Conservation (phyloP, 2,113 vertebrate genomes). For the Proteles cristata region DNA sequence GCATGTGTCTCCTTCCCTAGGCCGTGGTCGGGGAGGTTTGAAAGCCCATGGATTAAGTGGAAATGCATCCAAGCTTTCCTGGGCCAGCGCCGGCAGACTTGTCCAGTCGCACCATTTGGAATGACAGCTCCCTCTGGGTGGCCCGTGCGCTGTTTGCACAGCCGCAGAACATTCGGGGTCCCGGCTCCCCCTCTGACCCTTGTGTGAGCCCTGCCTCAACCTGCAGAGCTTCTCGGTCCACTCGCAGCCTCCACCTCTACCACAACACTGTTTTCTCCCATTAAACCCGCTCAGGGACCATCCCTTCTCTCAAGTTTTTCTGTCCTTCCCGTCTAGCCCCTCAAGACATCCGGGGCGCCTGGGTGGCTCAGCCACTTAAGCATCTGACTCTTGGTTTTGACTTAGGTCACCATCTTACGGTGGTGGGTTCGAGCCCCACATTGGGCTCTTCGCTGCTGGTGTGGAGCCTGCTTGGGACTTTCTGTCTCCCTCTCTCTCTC, state of each 20-base stretch:
- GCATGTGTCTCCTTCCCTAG: neutral
- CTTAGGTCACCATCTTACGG: too few species aligned
- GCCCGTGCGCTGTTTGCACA: neutral
- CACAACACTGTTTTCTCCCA: neutral
- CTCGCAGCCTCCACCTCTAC: neutral
- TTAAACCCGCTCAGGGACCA: neutral
- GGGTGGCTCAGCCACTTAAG: too few species aligned
- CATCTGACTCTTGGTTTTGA: too few species aligned
- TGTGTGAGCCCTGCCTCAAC: neutral
- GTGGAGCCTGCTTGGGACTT: too few species aligned
- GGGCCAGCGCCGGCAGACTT: neutral
- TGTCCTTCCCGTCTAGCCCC: neutral
- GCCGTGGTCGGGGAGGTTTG: neutral
- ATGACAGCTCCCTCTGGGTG: neutral
- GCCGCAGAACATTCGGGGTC: too few species aligned
- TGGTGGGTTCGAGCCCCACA: too few species aligned
- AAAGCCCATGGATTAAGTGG: neutral
- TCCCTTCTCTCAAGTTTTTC: neutral
- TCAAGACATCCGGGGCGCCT: neutral
- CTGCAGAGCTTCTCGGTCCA: too few species aligned
- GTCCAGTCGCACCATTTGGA: neutral
- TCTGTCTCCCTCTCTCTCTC: too few species aligned
- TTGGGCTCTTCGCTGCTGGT: too few species aligned
- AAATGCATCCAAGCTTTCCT: neutral
- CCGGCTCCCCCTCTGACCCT: rapidly evolving